Base-by-base conservation (phyloP, 2,113 vertebrate genomes). In the Centrocercus urophasianus region DNA sequence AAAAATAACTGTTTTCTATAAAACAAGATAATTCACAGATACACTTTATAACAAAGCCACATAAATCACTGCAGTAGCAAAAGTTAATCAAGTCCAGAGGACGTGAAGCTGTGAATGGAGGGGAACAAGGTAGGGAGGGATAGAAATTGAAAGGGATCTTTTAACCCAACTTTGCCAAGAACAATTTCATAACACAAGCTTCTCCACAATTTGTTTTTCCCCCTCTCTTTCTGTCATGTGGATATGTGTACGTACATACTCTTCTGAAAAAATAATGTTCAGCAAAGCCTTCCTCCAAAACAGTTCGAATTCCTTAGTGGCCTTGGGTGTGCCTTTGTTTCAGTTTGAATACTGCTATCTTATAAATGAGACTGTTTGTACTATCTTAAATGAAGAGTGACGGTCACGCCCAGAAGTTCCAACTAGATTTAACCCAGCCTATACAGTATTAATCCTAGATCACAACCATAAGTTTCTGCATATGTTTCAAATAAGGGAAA, bases 401-500 rank as follows among this genome's bases (percentile, higher is more conserved):
- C 8, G 59, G 95, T 90, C 96, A 96, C 92, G 96, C 88, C 96
- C 94, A 92, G 83, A 81, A 89, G 70, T 93, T 93, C 86, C 91
- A 92, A 59, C 77, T 52, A 84, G 86, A 89, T 93, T 94, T 93
- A 90, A 70, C 80, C 66, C 94, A 94, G 74, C 70, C 89, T 90
- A 2, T 86, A 95, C 83, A 72, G 57, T 54, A 95, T 91, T 95
- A 91, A 96, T 95, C 93, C 61, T 93, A 88, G 85, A 97, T 95
- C 91, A 95, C 93, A 94, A 95, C 91, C 93, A 90, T 94, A 95
- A 95, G 73, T 86, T 96, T 78, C 79, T 94, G 93, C 95, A 96
- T 84, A 38, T 95, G 91, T 97, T 95, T 96, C 83, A 83, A 95
- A 95, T 96, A 97, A 96, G 79, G 21, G 30, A 91, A 86, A 91